These are phyloP conservation scores for Carposina sasakii DNA, from an alignment of 1,140 invertebrate species.

Conservation along the genomic window DNA sequence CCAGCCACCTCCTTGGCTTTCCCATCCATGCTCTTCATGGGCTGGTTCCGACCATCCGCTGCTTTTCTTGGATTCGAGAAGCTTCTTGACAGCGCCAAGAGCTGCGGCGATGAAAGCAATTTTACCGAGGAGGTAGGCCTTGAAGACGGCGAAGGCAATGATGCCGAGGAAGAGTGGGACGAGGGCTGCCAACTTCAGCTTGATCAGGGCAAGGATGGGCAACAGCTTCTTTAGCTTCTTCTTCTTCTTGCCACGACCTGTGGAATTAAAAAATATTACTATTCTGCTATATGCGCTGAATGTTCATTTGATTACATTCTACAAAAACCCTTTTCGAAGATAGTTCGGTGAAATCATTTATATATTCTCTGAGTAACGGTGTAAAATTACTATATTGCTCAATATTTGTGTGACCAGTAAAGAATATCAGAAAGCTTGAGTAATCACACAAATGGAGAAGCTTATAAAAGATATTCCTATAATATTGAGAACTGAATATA, in stretches of 20 bases:
- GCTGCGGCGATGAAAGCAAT: conserved; percentile 83
- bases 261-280: conserved; percentile 21
- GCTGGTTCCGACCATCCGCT: conserved; percentile 80
- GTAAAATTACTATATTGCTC: too few species aligned
- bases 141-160: conserved; percentile 86
- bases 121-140: conserved; percentile 86
- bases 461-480: too few species aligned
- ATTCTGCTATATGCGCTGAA: not conserved
- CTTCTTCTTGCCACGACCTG: conserved; percentile 82
- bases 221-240: conserved; percentile 81
- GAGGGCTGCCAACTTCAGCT: conserved; percentile 83
- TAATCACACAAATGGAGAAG: too few species aligned
- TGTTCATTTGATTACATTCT: too few species aligned
- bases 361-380: too few species aligned
- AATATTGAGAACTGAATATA: too few species aligned
- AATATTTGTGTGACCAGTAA: too few species aligned
- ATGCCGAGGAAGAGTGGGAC: conserved; percentile 84
- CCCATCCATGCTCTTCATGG: conserved; percentile 73
- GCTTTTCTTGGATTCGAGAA: conserved; percentile 81
- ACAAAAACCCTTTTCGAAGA: too few species aligned
- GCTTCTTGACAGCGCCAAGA: conserved; percentile 84
- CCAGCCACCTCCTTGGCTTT: conserved; percentile 71
- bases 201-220: conserved; percentile 82
- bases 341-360: too few species aligned
- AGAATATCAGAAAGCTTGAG: too few species aligned